Evolutionary conservation across 2,888 invertebrate genomes (phyloP).

Genomic region (Lasioglossum figueresi): DNA sequence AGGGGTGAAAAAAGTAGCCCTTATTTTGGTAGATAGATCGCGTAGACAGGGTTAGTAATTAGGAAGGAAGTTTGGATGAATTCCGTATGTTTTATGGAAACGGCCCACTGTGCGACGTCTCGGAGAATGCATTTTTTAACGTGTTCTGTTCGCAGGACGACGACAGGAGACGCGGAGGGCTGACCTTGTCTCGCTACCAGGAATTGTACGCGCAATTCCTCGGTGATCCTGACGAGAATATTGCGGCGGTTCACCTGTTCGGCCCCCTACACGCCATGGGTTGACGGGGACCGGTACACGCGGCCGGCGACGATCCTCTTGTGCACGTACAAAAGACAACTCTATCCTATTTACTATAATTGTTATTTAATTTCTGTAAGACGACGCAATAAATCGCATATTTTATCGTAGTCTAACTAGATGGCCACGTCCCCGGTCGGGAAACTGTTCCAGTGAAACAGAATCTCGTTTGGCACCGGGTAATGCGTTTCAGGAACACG

Average conservation of each 20-base stretch:
- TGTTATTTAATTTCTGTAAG: slow-evolving; percentile 53
- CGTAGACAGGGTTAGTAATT: too few relatives aligned
- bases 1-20: not conserved
- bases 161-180: slow-evolving; percentile 91
- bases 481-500: slow-evolving; percentile 2
- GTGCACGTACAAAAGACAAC: slow-evolving; percentile 60
- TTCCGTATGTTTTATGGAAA: too few relatives aligned
- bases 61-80: too few relatives aligned
- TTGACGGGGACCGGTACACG: slow-evolving; percentile 65
- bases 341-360: slow-evolving; percentile 54
- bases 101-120: not conserved
- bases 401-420: slow-evolving; percentile 53
- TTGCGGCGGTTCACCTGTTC: slow-evolving; percentile 91
- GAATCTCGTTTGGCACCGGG: slow-evolving; percentile 27
- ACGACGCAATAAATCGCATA: slow-evolving; percentile 62
- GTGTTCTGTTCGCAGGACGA: slow-evolving; percentile 88
- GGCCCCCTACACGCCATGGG: slow-evolving; percentile 88
- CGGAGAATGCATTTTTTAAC: not conserved
- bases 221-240: slow-evolving; percentile 90
- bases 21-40: not conserved
- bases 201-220: slow-evolving; percentile 93
- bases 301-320: not conserved
- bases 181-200: slow-evolving; percentile 91
- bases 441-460: slow-evolving; percentile 1
- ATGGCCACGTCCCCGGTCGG: not conserved